Evolutionary conservation across 2,797 vertebrate species (phyloP).

Genomic region (Lateolabrax maculatus): DNA sequence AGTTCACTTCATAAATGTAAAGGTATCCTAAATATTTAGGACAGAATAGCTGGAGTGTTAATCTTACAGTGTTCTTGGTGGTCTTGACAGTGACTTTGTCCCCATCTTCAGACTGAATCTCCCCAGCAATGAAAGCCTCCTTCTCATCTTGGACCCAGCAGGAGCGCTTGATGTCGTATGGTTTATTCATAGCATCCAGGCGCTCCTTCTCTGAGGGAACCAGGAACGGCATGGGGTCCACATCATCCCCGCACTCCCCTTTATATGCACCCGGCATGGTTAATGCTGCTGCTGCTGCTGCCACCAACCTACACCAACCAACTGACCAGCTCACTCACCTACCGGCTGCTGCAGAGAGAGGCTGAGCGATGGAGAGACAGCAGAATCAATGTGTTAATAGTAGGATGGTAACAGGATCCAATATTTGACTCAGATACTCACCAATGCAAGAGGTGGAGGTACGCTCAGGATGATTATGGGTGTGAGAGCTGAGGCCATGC

Average conservation of each 20-base stretch:
- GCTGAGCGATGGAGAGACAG: not conserved
- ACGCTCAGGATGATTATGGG: conserved; percentile 42
- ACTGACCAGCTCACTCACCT: conserved; percentile 33
- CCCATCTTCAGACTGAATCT: conserved; percentile 82
- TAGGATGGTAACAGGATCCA: not conserved
- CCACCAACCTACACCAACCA: conserved; percentile 36
- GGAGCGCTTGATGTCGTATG: conserved; percentile 82
- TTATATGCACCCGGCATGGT: conserved; percentile 75
- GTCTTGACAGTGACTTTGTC: conserved; percentile 82
- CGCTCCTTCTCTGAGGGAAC: conserved; percentile 77
- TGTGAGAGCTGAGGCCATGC: conserved; percentile 35
- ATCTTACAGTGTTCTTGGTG: conserved; percentile 73
- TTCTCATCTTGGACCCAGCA: conserved; percentile 84
- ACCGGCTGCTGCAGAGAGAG: conserved; percentile 29
- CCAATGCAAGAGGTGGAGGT: conserved; percentile 52
- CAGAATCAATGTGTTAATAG: not conserved
- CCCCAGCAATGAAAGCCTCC: conserved; percentile 73
- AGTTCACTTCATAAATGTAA: not conserved
- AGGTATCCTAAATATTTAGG: not conserved
- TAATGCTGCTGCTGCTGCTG: conserved; percentile 49
- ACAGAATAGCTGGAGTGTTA: not conserved
- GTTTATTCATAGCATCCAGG: conserved; percentile 75
- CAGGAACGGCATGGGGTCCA: conserved; percentile 82
- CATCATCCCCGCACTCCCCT: conserved; percentile 77
- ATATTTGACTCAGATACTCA: conserved; percentile 57